Percentiles rank a stretch among this genome's conserved stretches.
These are phyloP conservation scores for Galaxias olidus DNA, from an alignment of 2,797 vertebrate genomes.

Conservation along the genomic window DNA sequence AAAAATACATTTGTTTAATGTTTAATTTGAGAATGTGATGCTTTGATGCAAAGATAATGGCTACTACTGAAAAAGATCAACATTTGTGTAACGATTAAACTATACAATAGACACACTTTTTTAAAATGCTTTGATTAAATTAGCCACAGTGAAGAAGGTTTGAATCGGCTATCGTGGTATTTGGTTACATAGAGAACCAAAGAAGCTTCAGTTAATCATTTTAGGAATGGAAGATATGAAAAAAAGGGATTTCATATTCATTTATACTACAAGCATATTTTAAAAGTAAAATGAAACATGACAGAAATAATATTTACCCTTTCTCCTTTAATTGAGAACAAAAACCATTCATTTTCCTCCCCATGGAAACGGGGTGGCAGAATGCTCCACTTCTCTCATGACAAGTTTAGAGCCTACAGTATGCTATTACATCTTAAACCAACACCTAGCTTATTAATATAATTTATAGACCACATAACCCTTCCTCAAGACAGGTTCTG, in stretches of 20 bases:
- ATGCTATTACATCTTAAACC: constrained; percentile 64
- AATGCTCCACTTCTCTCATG: constrained; percentile 55
- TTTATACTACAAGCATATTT: constrained; percentile 33
- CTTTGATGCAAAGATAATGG: too few relatives aligned
- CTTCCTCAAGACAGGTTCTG: constrained; percentile 54
- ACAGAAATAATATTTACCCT: constrained; percentile 39
- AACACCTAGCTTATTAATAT: constrained; percentile 75
- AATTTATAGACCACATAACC: constrained; percentile 72
- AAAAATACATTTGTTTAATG: too few relatives aligned
- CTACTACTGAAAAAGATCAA: too few relatives aligned
- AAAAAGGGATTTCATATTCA: constrained; percentile 20
- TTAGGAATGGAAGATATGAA: constrained; percentile 20
- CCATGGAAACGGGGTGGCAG: constrained; percentile 48
- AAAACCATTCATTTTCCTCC: constrained; percentile 49
- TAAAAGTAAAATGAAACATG: constrained; percentile 28
- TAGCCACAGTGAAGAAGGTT: too few relatives aligned
- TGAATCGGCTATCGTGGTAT: background rate
- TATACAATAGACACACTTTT: too few relatives aligned
- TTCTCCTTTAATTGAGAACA: constrained; percentile 42
- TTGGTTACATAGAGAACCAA: constrained; percentile 21
- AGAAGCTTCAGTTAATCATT: constrained; percentile 21
- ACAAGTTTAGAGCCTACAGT: constrained; percentile 58
- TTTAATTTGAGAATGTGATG: too few relatives aligned
- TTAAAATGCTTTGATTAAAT: too few relatives aligned
- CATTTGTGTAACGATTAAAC: too few relatives aligned